Evolutionary conservation across 2,888 invertebrate genomes (phyloP).

Genomic region (Leistus spinibarbis): DNA sequence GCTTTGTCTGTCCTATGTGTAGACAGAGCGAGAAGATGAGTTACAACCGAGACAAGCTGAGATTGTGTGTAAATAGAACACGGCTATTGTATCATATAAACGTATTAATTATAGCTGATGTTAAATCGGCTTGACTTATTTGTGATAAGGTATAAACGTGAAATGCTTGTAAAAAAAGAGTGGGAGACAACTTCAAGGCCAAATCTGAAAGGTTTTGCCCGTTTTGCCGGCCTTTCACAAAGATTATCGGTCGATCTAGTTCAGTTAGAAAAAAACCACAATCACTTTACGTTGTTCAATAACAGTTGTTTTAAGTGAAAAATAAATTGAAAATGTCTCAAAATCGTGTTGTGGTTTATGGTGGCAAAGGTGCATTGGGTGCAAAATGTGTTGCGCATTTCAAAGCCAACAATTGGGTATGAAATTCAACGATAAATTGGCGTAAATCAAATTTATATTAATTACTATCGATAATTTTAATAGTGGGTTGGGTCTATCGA

Average conservation of each 20-base stretch:
- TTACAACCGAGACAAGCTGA: too few species aligned
- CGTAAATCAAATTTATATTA: slow-evolving; percentile 34
- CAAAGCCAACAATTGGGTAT: slow-evolving; percentile 86
- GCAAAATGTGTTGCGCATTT: slow-evolving; percentile 87
- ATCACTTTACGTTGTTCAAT: background rate
- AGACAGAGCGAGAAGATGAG: too few species aligned
- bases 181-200: background rate
- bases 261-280: background rate
- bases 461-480: slow-evolving; percentile 27
- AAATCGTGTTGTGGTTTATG: slow-evolving; percentile 83
- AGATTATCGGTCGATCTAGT: background rate
- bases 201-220: background rate
- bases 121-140: too few species aligned
- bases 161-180: too few species aligned
- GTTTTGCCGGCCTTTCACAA: background rate
- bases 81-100: too few species aligned
- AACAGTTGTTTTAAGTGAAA: background rate
- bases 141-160: too few species aligned
- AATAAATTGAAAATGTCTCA: slow-evolving; percentile 8
- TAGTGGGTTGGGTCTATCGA: slow-evolving; percentile 58
- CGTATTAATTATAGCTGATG: too few species aligned
- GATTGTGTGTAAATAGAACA: too few species aligned
- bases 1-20: too few species aligned
- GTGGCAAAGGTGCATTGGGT: slow-evolving; percentile 95
- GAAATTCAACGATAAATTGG: slow-evolving; percentile 49